Conservation (phyloP, 2,797 vertebrate genomes). For the Neosilurus mollespiculum region DNA sequence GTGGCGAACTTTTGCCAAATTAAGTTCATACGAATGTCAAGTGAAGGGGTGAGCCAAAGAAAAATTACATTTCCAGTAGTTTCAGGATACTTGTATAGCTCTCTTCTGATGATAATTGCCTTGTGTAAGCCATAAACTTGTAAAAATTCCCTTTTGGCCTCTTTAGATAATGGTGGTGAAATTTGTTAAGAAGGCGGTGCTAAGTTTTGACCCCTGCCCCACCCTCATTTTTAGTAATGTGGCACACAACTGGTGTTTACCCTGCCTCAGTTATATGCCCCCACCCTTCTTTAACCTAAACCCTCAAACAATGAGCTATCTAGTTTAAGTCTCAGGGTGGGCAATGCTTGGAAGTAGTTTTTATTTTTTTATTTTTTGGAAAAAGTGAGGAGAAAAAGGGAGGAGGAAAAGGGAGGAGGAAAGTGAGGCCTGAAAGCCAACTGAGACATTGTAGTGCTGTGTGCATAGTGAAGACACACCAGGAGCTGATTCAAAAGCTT, state of each 20-base stretch:
- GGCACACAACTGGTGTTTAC: conserved; percentile 1
- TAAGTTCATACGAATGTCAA: conserved; percentile 24
- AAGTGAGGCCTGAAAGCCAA: conserved; percentile 40
- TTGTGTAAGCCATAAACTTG: conserved; percentile 7
- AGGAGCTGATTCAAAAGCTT: conserved; percentile 53
- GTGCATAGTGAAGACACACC: conserved; percentile 47
- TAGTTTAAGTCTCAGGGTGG: conserved; percentile 55
- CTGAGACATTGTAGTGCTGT: conserved; percentile 41
- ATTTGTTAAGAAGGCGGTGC: conserved; percentile 1
- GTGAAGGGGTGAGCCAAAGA: conserved; percentile 45
- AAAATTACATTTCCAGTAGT: conserved; percentile 28
- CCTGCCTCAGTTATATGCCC: conserved; percentile 43
- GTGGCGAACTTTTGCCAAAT: conserved; percentile 61
- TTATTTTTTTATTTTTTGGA: conserved; percentile 36
- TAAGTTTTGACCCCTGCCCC: conserved; percentile 11
- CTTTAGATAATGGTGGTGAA: background rate
- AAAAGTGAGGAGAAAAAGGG: conserved; percentile 46
- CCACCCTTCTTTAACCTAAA: conserved; percentile 60
- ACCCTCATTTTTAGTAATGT: background rate
- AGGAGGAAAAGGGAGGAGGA: conserved; percentile 45
- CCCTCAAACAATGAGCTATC: conserved; percentile 47
- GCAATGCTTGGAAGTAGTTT: conserved; percentile 17
- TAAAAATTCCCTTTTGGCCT: background rate
- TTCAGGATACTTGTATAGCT: conserved; percentile 25
- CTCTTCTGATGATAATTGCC: background rate